A percentile compares a stretch with the other conserved stretches of the same genome.
These are phyloP conservation scores for Gymnodraco acuticeps DNA, from an alignment of 2,797 vertebrate species.

Conservation along the genomic window DNA sequence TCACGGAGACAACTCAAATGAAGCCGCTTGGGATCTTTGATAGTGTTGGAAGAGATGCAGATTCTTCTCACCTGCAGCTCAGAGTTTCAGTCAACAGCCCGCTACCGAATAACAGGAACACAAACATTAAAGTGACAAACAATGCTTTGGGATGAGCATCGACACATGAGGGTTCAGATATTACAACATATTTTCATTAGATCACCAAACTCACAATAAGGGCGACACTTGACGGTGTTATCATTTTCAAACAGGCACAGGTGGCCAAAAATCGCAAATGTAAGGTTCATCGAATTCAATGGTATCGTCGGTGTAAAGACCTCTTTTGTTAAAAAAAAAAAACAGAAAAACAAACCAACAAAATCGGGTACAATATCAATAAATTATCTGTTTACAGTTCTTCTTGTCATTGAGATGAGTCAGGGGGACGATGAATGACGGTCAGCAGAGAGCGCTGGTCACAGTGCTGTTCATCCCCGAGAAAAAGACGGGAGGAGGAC, in stretches of 20 bases:
- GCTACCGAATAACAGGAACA: constrained; percentile 14
- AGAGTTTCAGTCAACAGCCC: constrained; percentile 17
- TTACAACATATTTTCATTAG: constrained; percentile 41
- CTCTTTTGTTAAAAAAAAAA: constrained; percentile 46
- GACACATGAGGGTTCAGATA: constrained; percentile 20
- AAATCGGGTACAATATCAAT: constrained; percentile 71
- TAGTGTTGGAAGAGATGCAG: constrained; percentile 34
- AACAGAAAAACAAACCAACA: constrained; percentile 34
- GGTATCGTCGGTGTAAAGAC: constrained; percentile 35
- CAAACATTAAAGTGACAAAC: constrained; percentile 35
- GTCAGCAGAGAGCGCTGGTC: constrained; percentile 71
- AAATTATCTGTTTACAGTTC: constrained; percentile 76
- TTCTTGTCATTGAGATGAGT: constrained; percentile 45
- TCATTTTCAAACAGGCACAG: constrained; percentile 68
- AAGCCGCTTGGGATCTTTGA: constrained; percentile 17
- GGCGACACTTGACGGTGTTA: constrained; percentile 26
- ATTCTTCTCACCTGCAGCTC: constrained; percentile 30
- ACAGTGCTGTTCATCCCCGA: constrained; percentile 78
- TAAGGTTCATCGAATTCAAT: constrained; percentile 41
- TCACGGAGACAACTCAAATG: constrained; percentile 14
- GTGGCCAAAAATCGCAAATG: constrained; percentile 52
- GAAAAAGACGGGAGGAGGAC: constrained; percentile 42
- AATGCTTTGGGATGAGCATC: constrained; percentile 28
- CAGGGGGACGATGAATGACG: constrained; percentile 58
- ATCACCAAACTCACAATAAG: constrained; percentile 48